Percentiles rank a stretch among this genome's conserved stretches.
These are phyloP conservation scores for Netelia inedita DNA, from an alignment of 2,888 invertebrate genomes.

Conservation along the genomic window DNA sequence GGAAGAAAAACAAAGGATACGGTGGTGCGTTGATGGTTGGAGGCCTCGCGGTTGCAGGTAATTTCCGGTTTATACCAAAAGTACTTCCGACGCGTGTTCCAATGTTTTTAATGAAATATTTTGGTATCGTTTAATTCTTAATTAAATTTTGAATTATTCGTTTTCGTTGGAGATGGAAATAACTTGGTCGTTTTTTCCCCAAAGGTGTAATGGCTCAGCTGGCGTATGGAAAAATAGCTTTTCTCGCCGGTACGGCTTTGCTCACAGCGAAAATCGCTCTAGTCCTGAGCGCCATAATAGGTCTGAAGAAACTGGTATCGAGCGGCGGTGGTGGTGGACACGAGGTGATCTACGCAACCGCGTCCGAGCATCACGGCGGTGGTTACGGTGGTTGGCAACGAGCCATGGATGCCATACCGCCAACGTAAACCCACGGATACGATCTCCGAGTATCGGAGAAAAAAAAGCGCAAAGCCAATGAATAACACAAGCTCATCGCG, in stretches of 20 bases:
- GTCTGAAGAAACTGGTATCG: constrained; percentile 88
- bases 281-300: constrained; percentile 87
- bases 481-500: constrained; percentile 37
- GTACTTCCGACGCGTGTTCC: not conserved
- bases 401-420: constrained; percentile 78
- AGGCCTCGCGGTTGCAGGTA: constrained; percentile 87
- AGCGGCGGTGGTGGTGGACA: constrained; percentile 86
- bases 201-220: constrained; percentile 88
- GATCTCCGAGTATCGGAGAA: not conserved
- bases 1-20: constrained; percentile 85
- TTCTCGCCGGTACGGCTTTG: constrained; percentile 89
- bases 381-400: constrained; percentile 83
- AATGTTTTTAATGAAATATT: not conserved
- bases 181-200: constrained; percentile 37
- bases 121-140: not conserved
- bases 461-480: constrained; percentile 23
- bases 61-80: constrained; percentile 57
- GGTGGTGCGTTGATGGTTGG: constrained; percentile 87
- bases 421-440: constrained; percentile 75
- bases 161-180: not conserved
- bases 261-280: constrained; percentile 89
- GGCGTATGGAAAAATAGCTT: constrained; percentile 89
- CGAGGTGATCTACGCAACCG: constrained; percentile 87
- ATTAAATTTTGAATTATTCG: not conserved
- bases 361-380: constrained; percentile 83